Conservation (phyloP, 1,140 invertebrate species). For the Pogonus chalceus region DNA sequence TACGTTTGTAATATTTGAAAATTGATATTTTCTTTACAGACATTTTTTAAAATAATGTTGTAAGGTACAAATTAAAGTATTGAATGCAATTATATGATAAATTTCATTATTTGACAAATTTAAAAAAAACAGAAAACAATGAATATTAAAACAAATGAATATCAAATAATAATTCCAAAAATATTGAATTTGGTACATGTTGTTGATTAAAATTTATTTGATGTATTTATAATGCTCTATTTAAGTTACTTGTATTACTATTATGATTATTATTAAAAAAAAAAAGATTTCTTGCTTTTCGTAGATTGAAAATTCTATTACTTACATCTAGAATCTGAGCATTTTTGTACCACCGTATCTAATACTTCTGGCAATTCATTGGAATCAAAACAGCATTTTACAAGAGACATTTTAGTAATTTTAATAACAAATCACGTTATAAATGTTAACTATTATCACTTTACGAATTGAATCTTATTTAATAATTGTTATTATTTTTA, state of each 20-base stretch:
- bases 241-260: slow-evolving; percentile 10
- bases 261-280: slow-evolving; percentile 5
- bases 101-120: too few species aligned
- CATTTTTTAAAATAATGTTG: too few species aligned
- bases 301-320: slow-evolving; percentile 28
- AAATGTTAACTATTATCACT: background rate
- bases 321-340: slow-evolving; percentile 73
- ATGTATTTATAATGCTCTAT: slow-evolving; percentile 7
- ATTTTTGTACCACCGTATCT: slow-evolving; percentile 63
- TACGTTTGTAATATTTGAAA: too few species aligned
- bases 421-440: background rate
- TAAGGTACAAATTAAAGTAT: too few species aligned
- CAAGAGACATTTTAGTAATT: slow-evolving; percentile 56
- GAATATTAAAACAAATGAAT: slow-evolving; percentile 3
- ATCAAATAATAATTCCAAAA: slow-evolving; percentile 9
- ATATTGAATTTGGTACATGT: slow-evolving; percentile 13
- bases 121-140: background rate
- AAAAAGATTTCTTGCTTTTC: slow-evolving; percentile 8
- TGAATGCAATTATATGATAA: too few species aligned
- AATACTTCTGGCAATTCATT: slow-evolving; percentile 59
- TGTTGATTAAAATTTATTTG: background rate
- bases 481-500: background rate
- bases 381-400: slow-evolving; percentile 67
- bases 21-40: too few species aligned
- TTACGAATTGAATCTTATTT: background rate